Evolutionary conservation across 64 coral and sea anemone genomes (phyloP).

Genomic region (Cladopsammia gracilis): DNA sequence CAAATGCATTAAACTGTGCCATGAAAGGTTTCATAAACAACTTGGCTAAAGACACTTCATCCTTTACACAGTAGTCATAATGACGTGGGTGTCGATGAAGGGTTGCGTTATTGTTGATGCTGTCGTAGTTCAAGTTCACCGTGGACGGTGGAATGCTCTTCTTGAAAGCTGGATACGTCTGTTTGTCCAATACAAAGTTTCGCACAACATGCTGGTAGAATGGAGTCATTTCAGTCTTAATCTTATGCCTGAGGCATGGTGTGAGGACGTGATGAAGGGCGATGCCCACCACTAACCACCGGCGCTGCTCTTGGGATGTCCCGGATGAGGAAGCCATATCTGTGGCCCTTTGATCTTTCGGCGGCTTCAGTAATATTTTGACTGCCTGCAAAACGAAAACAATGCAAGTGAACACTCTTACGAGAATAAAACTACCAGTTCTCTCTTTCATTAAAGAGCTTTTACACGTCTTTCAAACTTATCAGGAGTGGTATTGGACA

Average conservation of each 20-base stretch:
- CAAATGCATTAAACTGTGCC: conserved; percentile 46
- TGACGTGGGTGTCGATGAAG: conserved; percentile 4
- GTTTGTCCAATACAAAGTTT: conserved; percentile 12
- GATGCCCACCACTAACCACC: conserved; percentile 74
- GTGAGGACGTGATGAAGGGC: conserved; percentile 54
- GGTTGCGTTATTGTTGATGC: conserved; percentile 63
- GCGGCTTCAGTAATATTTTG: no score
- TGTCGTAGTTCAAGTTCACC: conserved; percentile 50
- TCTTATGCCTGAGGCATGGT: conserved; percentile 28
- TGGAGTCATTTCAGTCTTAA: conserved; percentile 2
- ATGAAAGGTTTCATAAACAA: conserved; percentile 33
- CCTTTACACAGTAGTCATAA: conserved; percentile 20
- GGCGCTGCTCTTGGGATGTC: conserved; percentile 19
- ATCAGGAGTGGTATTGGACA: no score
- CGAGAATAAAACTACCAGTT: no score
- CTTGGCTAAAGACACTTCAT: conserved; percentile 22
- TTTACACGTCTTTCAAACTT: no score
- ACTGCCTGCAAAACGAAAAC: no score
- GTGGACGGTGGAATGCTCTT: not conserved
- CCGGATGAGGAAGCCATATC: no score
- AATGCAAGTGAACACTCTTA: no score
- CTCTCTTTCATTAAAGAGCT: no score
- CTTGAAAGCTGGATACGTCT: conserved; percentile 3
- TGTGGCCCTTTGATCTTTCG: no score
- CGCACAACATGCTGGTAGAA: conserved; percentile 35